Percentiles rank a stretch among this genome's conserved stretches.
Evolutionary conservation across 2,888 invertebrate species (phyloP).

Genomic region (Malthinus seriepunctatus): DNA sequence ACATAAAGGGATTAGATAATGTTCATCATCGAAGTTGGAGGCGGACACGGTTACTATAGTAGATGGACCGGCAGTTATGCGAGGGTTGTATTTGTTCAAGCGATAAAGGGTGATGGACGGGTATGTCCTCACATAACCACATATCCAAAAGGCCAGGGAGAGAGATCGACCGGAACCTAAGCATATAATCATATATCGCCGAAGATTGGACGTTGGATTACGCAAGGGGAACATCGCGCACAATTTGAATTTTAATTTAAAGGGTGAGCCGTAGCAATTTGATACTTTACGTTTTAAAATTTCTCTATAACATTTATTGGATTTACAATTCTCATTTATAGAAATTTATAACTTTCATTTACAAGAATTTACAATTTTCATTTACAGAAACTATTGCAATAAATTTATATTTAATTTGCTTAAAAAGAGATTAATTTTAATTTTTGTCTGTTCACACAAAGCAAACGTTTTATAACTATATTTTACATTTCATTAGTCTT

Average conservation of each 20-base stretch:
- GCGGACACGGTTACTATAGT: conserved; percentile 40
- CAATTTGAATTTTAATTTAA: conserved; percentile 57
- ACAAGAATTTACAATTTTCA: conserved; percentile 7
- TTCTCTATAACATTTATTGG: conserved; percentile 7
- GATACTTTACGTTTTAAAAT: conserved; percentile 29
- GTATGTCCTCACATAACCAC: conserved; percentile 57
- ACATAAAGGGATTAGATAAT: conserved; percentile 29
- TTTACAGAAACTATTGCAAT: conserved; percentile 1
- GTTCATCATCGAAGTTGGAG: conserved; percentile 29
- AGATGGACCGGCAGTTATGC: conserved; percentile 48
- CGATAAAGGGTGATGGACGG: conserved; percentile 57
- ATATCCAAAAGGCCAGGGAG: conserved; percentile 40
- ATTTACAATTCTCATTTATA: conserved; percentile 8
- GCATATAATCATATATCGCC: conserved; percentile 56
- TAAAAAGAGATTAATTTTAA: too few species aligned
- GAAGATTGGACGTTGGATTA: conserved; percentile 55
- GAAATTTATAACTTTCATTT: conserved; percentile 7
- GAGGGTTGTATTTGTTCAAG: conserved; percentile 55
- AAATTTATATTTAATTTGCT: too few species aligned
- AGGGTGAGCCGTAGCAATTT: conserved; percentile 51
- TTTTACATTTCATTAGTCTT: too few species aligned
- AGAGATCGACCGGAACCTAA: conserved; percentile 55
- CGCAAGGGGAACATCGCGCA: conserved; percentile 45
- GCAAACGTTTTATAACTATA: too few species aligned
- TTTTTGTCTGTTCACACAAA: too few species aligned